Evolutionary conservation across 2,797 vertebrate species (phyloP).

Genomic region (Liasis olivaceus): DNA sequence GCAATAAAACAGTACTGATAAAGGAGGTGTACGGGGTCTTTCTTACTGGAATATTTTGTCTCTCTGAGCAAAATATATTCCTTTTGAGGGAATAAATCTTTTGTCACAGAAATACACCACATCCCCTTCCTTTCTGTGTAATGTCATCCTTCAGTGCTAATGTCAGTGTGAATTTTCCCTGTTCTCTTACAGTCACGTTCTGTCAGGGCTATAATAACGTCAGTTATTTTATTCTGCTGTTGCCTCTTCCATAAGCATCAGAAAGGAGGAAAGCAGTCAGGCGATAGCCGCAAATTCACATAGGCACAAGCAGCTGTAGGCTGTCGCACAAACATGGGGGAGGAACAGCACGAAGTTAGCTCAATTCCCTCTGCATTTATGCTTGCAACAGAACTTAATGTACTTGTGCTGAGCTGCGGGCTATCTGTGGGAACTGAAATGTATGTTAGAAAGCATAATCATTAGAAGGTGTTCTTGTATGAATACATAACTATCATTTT

Average conservation of each 20-base stretch:
- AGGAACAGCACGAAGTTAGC: background rate
- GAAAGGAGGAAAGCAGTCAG: background rate
- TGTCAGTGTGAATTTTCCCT: constrained; percentile 40
- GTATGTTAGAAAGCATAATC: background rate
- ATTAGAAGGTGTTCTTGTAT: background rate
- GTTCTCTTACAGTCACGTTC: constrained; percentile 50
- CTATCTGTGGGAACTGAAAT: background rate
- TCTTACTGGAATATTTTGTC: background rate
- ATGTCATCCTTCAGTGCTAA: background rate
- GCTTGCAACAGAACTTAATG: background rate
- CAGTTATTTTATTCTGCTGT: constrained; percentile 41
- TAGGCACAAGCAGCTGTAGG: constrained; percentile 23
- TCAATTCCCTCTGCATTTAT: background rate
- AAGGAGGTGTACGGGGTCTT: background rate
- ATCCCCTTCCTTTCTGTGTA: background rate
- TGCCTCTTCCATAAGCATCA: constrained; percentile 47
- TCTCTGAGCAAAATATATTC: constrained; percentile 29
- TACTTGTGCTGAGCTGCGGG: background rate
- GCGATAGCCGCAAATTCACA: constrained; percentile 4
- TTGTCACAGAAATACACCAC: constrained; percentile 32
- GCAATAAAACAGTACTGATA: background rate
- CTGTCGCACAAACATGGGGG: constrained; percentile 6
- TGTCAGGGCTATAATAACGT: constrained; percentile 49
- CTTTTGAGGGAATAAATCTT: constrained; percentile 6
- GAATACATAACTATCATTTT: background rate